Base-by-base conservation (phyloP, 1,140 invertebrate species). In the Papilio xuthus region DNA sequence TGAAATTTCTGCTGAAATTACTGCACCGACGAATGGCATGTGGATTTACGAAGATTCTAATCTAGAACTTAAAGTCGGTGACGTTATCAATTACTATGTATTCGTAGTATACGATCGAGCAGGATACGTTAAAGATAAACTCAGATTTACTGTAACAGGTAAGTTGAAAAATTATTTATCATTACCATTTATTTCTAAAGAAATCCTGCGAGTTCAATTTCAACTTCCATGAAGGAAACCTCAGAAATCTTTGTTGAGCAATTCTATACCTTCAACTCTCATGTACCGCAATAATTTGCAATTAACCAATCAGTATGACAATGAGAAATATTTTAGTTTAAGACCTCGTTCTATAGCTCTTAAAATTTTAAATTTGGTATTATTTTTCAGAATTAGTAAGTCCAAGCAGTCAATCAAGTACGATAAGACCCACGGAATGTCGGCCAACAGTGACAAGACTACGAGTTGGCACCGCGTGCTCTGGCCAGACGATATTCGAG, bases 11-110 rank as follows among this genome's bases (percentile, higher is more conserved):
- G 84, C 53, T 10, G 86, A 87, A 71, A 53, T 84, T 4, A 80
- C 74, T 0, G 28, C 60, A 3, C 82, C 84, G 6, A 80, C 71
- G 32, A 63, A 92, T 13, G 86, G 84, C 0, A 81, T 82, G 13
- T 95, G 94, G 94, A 78, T 81, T 0, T 85, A 88, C 70, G 83
- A 91, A 56, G 83, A 93, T 26, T 41, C 70, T 0, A 42, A 86
- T 13, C 23, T 91, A 4, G 41, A 76, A 28, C 77, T 95, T 8
- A 85, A 85, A 72, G 56, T 84, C 0, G 90, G 89, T 12, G 94
- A 94, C 73, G 82, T 90, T 15, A 88, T 95, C 47, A 78, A 92
- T 77, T 95, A 94, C 67, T 94, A 94, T 82, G 88, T 93, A 10
- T 88, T 90, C 76, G 89, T 90, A 0, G 84, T 90, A 20, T 78